phyloP scores from a whole-genome alignment of 2,797 vertebrate genomes.

The Novumbra hubbsi region DNA sequence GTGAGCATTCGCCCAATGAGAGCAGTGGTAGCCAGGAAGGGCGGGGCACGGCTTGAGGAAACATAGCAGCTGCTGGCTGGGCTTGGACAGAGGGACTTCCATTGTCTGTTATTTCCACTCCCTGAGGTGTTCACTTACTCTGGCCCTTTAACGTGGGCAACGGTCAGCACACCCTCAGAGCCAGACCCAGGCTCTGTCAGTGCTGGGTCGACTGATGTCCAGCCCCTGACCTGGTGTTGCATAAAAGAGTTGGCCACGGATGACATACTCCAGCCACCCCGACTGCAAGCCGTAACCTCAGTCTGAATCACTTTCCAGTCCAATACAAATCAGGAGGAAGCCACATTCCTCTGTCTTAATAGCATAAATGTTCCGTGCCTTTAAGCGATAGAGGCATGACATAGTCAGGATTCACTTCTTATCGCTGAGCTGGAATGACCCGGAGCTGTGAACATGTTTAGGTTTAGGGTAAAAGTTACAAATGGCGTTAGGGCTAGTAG shows the following conservation, averaged over 20 bases:
- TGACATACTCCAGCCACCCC: constrained; percentile 17
- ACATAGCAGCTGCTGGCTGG: constrained; percentile 19
- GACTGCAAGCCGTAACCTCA: constrained; percentile 29
- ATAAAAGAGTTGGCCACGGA: constrained; percentile 22
- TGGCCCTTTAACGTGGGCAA: constrained; percentile 18
- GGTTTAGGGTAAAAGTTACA: no score
- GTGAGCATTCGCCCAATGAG: constrained; percentile 20
- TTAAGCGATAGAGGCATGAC: constrained; percentile 43
- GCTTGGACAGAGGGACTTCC: constrained; percentile 15
- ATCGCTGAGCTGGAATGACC: neutral
- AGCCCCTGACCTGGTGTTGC: constrained; percentile 43
- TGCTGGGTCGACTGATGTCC: constrained; percentile 32
- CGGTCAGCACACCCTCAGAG: constrained; percentile 41
- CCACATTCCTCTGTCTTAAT: constrained; percentile 29
- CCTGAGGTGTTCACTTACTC: constrained; percentile 35
- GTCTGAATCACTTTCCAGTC: neutral
- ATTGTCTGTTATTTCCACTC: constrained; percentile 35
- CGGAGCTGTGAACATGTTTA: neutral
- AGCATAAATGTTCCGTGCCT: constrained; percentile 38
- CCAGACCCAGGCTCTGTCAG: constrained; percentile 36
- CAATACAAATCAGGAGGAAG: constrained; percentile 30
- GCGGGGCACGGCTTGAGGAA: constrained; percentile 51
- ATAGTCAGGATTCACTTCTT: constrained; percentile 36
- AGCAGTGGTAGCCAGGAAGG: constrained; percentile 30
- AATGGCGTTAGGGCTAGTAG: no score